Evolutionary conservation across 1,140 invertebrate species (phyloP), one percentile per base, ranked within the genome.

Genomic region (Drosophila setifemur): DNA sequence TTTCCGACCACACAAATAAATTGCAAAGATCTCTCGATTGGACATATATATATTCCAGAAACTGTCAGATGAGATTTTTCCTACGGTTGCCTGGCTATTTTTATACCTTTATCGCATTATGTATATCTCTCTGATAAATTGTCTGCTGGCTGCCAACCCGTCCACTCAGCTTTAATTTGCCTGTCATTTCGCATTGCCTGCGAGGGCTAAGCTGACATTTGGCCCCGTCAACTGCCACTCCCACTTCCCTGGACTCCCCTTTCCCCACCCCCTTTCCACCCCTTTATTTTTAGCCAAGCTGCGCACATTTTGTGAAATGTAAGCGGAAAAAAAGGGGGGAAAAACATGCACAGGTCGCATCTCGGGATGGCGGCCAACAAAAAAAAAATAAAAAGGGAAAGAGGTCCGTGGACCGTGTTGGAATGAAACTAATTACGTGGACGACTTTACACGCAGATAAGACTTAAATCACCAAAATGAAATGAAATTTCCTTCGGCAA

Each of bases 401-500:
- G 37, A 61, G 57, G 53, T 53, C n/a, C n/a, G n/a, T 37, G 33
- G 23, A 25, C 42, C 12, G 7, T n/a, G 21, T 23, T 64, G 28
- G 57, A 67, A 79, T 61, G 55, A 79, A 85, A 85, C 79, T 85
- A 85, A 85, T 85, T 85, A 86, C 81, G 47, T 40, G 75, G 55
- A 48, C 55, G 81, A 71, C 66, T 86, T 85, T 85, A 72, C 79
- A 85, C 79, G 74, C 43, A 79, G 79, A 85, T 86, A 85, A 86
- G 74, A 68, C 79, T 83, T 68, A 64, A 86, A 83, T 85, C 74
- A 75, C 55, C 79, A 47, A 75, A 72, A 79, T 53, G 53, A 57
- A 78, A 83, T 75, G 69, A 60, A 61, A 58, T 73, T 70, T 68
- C 70, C 44, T 37, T 42, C 39, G 25, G 11, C 3, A 11, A 48